Evolutionary conservation across 2,888 invertebrate genomes (phyloP), one percentile per base, ranked within the genome.

Genomic region (Philereme vetulata): DNA sequence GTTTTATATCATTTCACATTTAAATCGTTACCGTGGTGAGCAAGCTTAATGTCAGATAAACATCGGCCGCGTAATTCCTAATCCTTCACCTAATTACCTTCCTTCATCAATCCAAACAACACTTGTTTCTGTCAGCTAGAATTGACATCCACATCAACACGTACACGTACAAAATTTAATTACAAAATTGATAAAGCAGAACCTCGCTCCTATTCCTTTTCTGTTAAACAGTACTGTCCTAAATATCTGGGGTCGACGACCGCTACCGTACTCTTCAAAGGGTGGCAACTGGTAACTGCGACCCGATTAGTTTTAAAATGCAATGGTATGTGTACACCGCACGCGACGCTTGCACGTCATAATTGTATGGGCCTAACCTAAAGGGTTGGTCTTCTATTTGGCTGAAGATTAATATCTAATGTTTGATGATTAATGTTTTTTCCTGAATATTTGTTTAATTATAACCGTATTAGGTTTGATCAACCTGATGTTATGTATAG

Each of bases 271-370:
- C 73, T 76, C 76, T 75, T 67, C 66, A 65, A 88, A 82, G 90
- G 90, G 90, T 84, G 83, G 83, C 52, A 60, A 64, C 53, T 52
- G 56, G 47, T n/a, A 38, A 52, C 56, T 56, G 74, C 73, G 71
- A 67, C 82, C 40, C 55, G 80, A 86, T 90, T 90, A 85, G 88
- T 87, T 88, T 86, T 85, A 84, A 90, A 90, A 87, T 82, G 83
- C 80, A 82, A 77, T 77, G 81, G 78, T 84, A 86, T 85, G 57
- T 82, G 80, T 73, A 76, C 74, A 68, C 70, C 71, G 73, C 88
- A 90, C 87, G 88, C 90, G 72, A 86, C 62, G 60, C 36, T 46
- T 64, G 70, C 66, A 70, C 72, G 71, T 68, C 62, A 65, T 70
- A 69, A 67, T 72, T 62, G 67, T 49, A 53, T 57, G 44, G 48